Evolutionary conservation across 2,797 vertebrate genomes (phyloP).

Genomic region (Protosalanx chinensis): DNA sequence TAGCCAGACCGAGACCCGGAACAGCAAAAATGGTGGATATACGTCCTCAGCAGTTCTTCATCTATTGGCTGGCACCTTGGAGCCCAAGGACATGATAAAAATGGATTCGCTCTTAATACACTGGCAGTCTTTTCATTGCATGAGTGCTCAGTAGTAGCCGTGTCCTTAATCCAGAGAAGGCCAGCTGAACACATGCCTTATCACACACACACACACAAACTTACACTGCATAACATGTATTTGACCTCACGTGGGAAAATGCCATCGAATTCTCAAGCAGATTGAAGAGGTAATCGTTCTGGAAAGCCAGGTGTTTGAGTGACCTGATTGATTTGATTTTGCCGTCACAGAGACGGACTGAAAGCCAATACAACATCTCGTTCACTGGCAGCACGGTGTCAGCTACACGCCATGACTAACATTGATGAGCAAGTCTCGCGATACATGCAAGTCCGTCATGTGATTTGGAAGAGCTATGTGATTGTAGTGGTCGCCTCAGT

Average conservation of each 20-base stretch:
- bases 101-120: slow-evolving; percentile 52
- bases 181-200: slow-evolving; percentile 18
- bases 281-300: no score
- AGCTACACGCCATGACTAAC: slow-evolving; percentile 40
- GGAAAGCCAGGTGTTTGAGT: no score
- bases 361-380: slow-evolving; percentile 33
- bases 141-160: slow-evolving; percentile 21
- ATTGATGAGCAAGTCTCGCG: slow-evolving; percentile 37
- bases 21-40: no score
- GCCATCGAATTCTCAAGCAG: not conserved
- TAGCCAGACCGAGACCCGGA: not conserved
- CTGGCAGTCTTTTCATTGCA: slow-evolving; percentile 39
- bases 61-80: slow-evolving; percentile 18
- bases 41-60: slow-evolving; percentile 5
- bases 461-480: slow-evolving; percentile 37
- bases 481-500: slow-evolving; percentile 26
- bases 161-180: slow-evolving; percentile 12
- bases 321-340: not conserved
- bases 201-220: slow-evolving; percentile 11
- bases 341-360: not conserved
- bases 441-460: slow-evolving; percentile 11
- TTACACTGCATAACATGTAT: not conserved
- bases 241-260: not conserved
- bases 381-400: slow-evolving; percentile 19
- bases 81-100: slow-evolving; percentile 48